phyloP scores from a whole-genome alignment of 2,113 vertebrate genomes.

The Lanius collurio region DNA sequence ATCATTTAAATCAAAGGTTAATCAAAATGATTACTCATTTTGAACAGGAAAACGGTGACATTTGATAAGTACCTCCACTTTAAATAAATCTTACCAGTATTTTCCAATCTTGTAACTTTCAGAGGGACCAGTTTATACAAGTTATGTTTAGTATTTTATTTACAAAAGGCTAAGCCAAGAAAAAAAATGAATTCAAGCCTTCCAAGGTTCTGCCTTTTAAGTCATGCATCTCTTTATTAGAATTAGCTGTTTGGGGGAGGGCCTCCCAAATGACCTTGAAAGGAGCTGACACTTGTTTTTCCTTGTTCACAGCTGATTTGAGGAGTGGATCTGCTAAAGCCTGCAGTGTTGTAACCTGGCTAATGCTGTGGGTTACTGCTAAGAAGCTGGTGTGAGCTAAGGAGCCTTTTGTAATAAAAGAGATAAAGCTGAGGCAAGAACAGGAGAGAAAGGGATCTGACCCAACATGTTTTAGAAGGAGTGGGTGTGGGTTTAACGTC shows the following conservation, averaged over 20 bases:
- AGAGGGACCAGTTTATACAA: background rate
- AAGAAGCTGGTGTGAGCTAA: background rate
- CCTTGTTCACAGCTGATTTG: slow-evolving; percentile 37
- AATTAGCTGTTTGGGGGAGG: background rate
- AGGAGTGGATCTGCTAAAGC: slow-evolving; percentile 33
- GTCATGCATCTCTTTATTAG: slow-evolving; percentile 3
- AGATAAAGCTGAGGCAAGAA: background rate
- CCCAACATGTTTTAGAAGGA: background rate
- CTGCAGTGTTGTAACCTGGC: background rate
- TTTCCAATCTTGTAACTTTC: slow-evolving; percentile 37
- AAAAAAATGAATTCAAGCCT: background rate
- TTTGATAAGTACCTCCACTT: slow-evolving; percentile 49
- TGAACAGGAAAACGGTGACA: slow-evolving; percentile 45
- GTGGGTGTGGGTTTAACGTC: background rate
- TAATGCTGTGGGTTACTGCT: slow-evolving; percentile 24
- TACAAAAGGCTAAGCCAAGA: slow-evolving; percentile 16
- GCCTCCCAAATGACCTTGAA: slow-evolving; percentile 4
- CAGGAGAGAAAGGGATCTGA: background rate
- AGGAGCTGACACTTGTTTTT: slow-evolving; percentile 20
- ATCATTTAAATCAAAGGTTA: slow-evolving; percentile 62
- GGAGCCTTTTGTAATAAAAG: background rate
- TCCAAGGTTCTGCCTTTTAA: background rate
- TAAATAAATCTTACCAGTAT: slow-evolving; percentile 47
- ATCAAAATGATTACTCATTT: slow-evolving; percentile 57
- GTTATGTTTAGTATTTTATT: slow-evolving; percentile 36